phyloP scores from a whole-genome alignment of 2,797 vertebrate species.

The Lepus oiostolus region DNA sequence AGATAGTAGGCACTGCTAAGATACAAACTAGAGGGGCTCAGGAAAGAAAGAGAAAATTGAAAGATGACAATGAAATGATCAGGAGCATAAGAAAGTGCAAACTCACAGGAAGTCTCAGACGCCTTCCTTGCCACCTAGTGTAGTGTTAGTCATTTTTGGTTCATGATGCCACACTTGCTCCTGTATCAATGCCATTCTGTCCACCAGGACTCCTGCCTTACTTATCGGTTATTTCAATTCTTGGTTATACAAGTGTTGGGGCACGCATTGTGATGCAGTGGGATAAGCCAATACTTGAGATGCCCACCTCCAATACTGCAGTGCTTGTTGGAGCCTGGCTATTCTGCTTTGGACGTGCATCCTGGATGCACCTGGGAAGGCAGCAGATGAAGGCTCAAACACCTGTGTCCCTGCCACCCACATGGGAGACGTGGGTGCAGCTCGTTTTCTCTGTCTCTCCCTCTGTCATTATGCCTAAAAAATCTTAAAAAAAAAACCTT shows the following conservation, averaged over 20 bases:
- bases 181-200: background rate
- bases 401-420: too few species aligned
- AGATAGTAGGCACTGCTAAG: background rate
- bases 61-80: background rate
- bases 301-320: too few species aligned
- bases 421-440: too few species aligned
- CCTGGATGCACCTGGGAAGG: too few species aligned
- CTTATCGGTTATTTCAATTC: background rate
- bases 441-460: too few species aligned
- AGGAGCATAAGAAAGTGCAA: background rate
- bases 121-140: background rate
- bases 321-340: too few species aligned
- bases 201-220: background rate
- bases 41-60: background rate
- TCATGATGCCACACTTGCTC: fast-evolving
- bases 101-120: background rate
- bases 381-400: too few species aligned
- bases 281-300: too few species aligned
- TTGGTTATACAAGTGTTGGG: background rate
- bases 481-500: too few species aligned
- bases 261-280: too few species aligned
- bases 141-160: background rate
- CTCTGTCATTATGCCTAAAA: background rate
- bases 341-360: too few species aligned
- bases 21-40: background rate